These are phyloP conservation scores for Cosmia trapezina DNA, from an alignment of 2,888 invertebrate genomes.

Conservation along the genomic window DNA sequence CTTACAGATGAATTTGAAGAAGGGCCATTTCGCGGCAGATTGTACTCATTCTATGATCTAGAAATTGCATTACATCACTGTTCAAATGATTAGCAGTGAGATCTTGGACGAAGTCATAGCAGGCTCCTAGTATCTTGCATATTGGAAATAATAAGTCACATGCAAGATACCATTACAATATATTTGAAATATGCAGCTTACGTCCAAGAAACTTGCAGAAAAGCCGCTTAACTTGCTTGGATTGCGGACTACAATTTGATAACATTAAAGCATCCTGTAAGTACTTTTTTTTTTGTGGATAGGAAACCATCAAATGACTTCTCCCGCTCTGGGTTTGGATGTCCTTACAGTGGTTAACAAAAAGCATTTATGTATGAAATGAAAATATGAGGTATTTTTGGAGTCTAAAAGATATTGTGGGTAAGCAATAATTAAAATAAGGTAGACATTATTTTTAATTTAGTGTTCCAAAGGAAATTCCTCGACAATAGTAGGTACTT, in stretches of 20 bases:
- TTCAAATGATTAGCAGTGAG: slow-evolving; percentile 79
- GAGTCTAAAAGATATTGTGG: background rate
- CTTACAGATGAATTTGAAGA: slow-evolving; percentile 67
- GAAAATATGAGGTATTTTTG: background rate
- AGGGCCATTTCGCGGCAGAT: slow-evolving; percentile 63
- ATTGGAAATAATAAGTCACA: background rate
- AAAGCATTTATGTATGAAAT: background rate
- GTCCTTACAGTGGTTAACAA: background rate
- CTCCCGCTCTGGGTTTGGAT: no score
- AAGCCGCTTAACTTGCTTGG: background rate
- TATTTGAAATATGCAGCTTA: slow-evolving; percentile 19
- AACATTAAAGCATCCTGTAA: background rate
- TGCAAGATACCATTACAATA: background rate
- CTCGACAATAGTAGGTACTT: slow-evolving; percentile 31
- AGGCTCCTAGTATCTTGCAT: slow-evolving; percentile 8
- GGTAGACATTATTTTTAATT: background rate
- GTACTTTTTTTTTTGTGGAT: no score
- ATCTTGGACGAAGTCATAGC: slow-evolving; percentile 12
- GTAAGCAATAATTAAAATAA: background rate
- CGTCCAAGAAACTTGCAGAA: slow-evolving; percentile 24
- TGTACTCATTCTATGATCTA: slow-evolving; percentile 84
- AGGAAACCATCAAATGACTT: no score
- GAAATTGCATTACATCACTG: slow-evolving; percentile 85
- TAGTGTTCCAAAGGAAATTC: slow-evolving; percentile 27
- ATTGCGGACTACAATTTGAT: background rate